These are phyloP conservation scores for Hirtodrosophila duncani DNA, from an alignment of 2,888 invertebrate species.

Conservation along the genomic window DNA sequence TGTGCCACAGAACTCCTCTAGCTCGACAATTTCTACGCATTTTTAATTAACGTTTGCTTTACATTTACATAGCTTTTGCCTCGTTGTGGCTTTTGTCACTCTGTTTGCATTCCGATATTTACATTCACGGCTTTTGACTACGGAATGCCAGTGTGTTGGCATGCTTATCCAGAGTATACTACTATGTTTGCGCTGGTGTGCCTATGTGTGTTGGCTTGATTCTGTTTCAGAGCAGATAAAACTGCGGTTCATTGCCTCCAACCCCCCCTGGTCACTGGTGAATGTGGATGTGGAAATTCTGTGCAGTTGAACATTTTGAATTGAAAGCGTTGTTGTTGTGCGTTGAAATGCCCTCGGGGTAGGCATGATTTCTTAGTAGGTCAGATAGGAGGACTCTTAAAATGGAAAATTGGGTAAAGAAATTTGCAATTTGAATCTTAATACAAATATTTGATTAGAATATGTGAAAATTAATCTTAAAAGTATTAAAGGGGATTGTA, in stretches of 20 bases:
- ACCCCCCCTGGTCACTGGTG: conserved; percentile 13
- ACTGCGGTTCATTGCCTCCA: conserved; percentile 53
- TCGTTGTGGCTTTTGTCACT: conserved; percentile 18
- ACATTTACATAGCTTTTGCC: conserved; percentile 29
- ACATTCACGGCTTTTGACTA: too few relatives aligned
- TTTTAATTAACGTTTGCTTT: conserved; percentile 46
- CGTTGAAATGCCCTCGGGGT: too few relatives aligned
- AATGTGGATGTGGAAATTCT: background rate
- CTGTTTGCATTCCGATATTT: conserved; percentile 44
- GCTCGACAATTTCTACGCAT: conserved; percentile 34
- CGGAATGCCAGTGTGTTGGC: conserved; percentile 13
- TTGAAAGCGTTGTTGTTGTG: conserved; percentile 1
- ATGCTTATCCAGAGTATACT: background rate
- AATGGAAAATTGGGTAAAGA: too few relatives aligned
- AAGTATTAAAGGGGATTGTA: too few relatives aligned
- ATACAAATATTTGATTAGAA: too few relatives aligned
- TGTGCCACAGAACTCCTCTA: too few relatives aligned
- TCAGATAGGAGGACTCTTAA: too few relatives aligned
- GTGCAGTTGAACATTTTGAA: background rate
- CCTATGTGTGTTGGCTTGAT: conserved; percentile 7
- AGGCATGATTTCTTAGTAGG: too few relatives aligned
- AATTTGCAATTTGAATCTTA: too few relatives aligned
- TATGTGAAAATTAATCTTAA: too few relatives aligned
- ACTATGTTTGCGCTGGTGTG: conserved; percentile 17
- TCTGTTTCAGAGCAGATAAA: conserved; percentile 37